Evolutionary conservation across 2,797 vertebrate species (phyloP), one percentile per base, ranked within the genome.

Genomic region (Chloroceryle amazona): DNA sequence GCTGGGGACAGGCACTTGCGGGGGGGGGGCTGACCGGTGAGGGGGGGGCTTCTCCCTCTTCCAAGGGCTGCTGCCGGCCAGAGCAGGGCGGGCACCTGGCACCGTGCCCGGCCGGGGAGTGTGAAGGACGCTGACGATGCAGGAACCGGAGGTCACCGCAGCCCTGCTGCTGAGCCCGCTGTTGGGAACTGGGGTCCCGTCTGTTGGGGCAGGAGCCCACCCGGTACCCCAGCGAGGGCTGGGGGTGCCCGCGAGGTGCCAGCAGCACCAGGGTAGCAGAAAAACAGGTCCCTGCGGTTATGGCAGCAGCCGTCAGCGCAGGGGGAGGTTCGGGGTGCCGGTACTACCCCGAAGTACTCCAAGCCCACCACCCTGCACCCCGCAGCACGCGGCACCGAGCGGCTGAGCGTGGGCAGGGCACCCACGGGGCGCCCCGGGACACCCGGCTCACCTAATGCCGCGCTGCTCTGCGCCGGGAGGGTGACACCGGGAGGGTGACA

Each of bases 101-200:
- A 1, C 13, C 0, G 1, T 51, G 44, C 51, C 37, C 25, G 20
- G 29, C 19, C 3, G 1, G 46, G 58, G 37, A 60, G 73, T 2
- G 1, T 60, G 33, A 28, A 22, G 4, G 9, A 17, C 11, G 1
- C 22, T 1, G 3, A 15, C 2, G 1, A 28, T 0, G 3, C 29
- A 33, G 46, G 46, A 46, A 35, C 17, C 20, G 1, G 12, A 61
- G 67, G 21, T 85, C 60, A 35, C 66, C 1, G 0, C 8, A 3
- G 52, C 10, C 25, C 46, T 20, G 12, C 58, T 0, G 7, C 65
- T 39, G 37, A 2, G 0, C 58, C 58, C 1, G 0, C 37, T 1
- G 0, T 0, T 13, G 13, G 44, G 23, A 18, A 31, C 0, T 1
- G 12, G 11, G 13, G 28, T 57, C 42, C 26, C 7, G 0, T 29